A percentile compares a stretch with the other conserved stretches of the same genome.
These are phyloP conservation scores for Trachelus iudaicus DNA, from an alignment of 2,888 invertebrate species.

Conservation along the genomic window DNA sequence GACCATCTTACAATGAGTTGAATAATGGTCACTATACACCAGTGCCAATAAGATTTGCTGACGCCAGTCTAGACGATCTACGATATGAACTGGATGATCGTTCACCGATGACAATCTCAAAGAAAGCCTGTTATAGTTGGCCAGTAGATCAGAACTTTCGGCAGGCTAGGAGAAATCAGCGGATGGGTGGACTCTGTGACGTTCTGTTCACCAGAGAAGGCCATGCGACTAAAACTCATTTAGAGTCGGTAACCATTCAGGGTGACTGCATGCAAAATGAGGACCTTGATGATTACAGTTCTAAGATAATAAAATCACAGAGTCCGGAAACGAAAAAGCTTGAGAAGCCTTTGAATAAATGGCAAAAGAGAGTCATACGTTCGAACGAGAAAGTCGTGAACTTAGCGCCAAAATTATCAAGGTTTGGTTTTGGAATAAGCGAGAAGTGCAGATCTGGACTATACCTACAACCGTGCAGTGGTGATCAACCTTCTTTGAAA, in stretches of 20 bases:
- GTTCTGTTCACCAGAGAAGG: constrained; percentile 40
- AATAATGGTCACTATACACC: constrained; percentile 45
- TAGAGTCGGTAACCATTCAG: not conserved
- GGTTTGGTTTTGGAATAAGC: constrained; percentile 66
- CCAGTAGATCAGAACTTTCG: constrained; percentile 25
- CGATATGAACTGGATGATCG: constrained; percentile 32
- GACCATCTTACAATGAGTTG: constrained; percentile 52
- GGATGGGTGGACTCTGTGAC: constrained; percentile 39
- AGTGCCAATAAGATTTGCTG: constrained; percentile 44
- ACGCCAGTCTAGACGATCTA: constrained; percentile 41
- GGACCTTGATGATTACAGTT: not conserved
- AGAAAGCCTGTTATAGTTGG: constrained; percentile 42
- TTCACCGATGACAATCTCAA: constrained; percentile 20
- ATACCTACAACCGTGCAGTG: constrained; percentile 51
- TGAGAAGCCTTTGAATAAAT: not conserved
- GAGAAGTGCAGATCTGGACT: constrained; percentile 67
- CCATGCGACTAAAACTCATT: not conserved
- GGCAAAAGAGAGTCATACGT: not conserved
- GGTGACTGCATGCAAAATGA: not conserved
- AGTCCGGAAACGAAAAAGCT: not conserved
- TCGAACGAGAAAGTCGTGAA: constrained; percentile 3
- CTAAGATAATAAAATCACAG: not conserved
- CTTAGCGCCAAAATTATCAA: constrained; percentile 43
- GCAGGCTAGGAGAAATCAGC: constrained; percentile 4
- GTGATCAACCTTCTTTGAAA: constrained; percentile 17